Percentiles rank a stretch among this genome's conserved stretches.
These are phyloP conservation scores for Cyclopterus lumpus DNA, from an alignment of 2,797 vertebrate species.

Conservation along the genomic window DNA sequence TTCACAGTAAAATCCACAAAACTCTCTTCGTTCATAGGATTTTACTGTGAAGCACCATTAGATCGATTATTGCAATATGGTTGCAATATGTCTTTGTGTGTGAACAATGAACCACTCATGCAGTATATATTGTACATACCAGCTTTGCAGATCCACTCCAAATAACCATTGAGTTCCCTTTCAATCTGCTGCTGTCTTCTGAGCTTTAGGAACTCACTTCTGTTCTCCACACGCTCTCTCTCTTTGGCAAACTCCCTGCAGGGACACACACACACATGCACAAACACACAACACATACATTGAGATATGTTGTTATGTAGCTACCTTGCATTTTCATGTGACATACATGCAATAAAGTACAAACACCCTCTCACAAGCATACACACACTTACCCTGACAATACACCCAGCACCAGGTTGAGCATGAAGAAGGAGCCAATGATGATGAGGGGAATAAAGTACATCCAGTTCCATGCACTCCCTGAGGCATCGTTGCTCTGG, in stretches of 20 bases:
- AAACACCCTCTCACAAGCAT: neutral
- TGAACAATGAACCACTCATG: neutral
- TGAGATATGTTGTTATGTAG: neutral
- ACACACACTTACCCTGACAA: slow-evolving; percentile 89
- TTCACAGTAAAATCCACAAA: slow-evolving; percentile 1
- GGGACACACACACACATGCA: slow-evolving; percentile 9
- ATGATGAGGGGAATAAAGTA: slow-evolving; percentile 98
- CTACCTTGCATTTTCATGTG: neutral
- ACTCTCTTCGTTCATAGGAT: neutral
- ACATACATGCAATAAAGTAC: neutral
- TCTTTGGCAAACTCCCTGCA: slow-evolving; percentile 96
- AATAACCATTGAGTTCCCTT: slow-evolving; percentile 93
- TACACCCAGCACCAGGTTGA: slow-evolving; percentile 96
- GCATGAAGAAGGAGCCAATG: slow-evolving; percentile 98
- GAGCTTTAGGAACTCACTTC: slow-evolving; percentile 93
- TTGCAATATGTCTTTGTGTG: neutral
- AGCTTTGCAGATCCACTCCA: slow-evolving; percentile 98
- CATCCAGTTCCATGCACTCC: slow-evolving; percentile 96
- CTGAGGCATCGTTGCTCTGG: slow-evolving; percentile 96
- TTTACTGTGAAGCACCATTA: neutral
- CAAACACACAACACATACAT: neutral
- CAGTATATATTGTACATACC: slow-evolving; percentile 72
- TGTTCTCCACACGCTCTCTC: slow-evolving; percentile 94
- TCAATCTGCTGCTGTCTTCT: slow-evolving; percentile 95
- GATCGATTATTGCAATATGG: neutral